Conservation (phyloP, 2,113 vertebrate genomes). For the Manacus vitellinus region DNA sequence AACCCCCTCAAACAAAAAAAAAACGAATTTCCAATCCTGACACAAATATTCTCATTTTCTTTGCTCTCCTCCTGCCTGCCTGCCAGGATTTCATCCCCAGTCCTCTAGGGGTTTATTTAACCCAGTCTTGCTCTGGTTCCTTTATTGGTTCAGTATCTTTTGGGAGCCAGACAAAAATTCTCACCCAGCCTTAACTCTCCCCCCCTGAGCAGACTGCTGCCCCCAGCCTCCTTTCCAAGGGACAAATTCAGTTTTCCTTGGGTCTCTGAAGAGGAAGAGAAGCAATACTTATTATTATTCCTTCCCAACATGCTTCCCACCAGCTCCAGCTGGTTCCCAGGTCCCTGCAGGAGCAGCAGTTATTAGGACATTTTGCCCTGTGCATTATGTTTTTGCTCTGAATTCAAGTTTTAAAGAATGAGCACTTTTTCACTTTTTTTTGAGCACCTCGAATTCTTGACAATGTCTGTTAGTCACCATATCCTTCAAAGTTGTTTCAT, state of each 20-base stretch:
- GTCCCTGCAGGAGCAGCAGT: neutral
- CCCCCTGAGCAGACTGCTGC: neutral
- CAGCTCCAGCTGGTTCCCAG: neutral
- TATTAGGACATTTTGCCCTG: neutral
- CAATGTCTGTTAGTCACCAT: neutral
- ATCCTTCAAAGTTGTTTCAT: neutral
- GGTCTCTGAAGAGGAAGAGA: slow-evolving; percentile 23
- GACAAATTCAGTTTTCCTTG: neutral
- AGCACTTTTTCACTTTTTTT: neutral
- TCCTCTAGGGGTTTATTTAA: neutral
- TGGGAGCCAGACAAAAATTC: neutral
- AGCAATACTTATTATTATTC: neutral
- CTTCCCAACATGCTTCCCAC: slow-evolving; percentile 7
- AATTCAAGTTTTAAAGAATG: neutral
- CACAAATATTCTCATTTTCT: neutral
- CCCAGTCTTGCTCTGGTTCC: neutral
- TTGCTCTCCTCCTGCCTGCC: neutral
- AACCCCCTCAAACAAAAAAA: fast-evolving
- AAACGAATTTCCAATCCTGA: neutral
- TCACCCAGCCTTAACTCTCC: neutral
- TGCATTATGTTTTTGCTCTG: neutral
- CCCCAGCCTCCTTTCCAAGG: neutral
- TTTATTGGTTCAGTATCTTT: neutral
- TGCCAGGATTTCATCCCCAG: neutral
- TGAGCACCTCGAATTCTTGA: neutral